Percentiles rank a stretch among this genome's conserved stretches.
Conservation (phyloP, 2,113 vertebrate species). For the Brienomyrus brachyistius region DNA sequence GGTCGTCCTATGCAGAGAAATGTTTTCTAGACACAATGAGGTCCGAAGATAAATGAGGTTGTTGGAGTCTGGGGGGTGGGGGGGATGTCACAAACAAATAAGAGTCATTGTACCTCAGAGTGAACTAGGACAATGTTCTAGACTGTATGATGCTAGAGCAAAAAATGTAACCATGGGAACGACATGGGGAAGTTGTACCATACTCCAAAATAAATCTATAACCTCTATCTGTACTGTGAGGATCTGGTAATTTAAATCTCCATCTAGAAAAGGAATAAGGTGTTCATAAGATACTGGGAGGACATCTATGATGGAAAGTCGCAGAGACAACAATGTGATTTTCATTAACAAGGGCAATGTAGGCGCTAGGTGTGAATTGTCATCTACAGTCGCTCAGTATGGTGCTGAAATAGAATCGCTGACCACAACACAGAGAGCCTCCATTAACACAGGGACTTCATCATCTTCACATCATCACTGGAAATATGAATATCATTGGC, state of each 20-base stretch:
- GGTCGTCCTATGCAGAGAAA: background rate
- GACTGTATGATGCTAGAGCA: background rate
- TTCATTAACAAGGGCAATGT: background rate
- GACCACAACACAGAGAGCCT: background rate
- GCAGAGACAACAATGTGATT: background rate
- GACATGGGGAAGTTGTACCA: background rate
- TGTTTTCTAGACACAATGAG: constrained; percentile 8
- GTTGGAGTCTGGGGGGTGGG: background rate
- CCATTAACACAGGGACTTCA: background rate
- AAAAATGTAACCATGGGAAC: background rate
- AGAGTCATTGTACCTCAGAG: background rate
- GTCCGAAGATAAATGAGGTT: background rate
- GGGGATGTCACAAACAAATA: background rate
- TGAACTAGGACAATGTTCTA: background rate
- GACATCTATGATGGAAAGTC: background rate
- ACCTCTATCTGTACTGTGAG: background rate
- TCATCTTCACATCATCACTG: background rate
- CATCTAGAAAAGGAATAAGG: background rate
- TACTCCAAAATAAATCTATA: background rate
- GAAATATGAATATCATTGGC: background rate
- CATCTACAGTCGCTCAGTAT: background rate
- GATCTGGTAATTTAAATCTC: background rate
- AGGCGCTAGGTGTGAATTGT: background rate
- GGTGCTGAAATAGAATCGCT: background rate
- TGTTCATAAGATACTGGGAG: background rate